phyloP scores from a whole-genome alignment of 2,113 vertebrate genomes.

The Anser cygnoides region DNA sequence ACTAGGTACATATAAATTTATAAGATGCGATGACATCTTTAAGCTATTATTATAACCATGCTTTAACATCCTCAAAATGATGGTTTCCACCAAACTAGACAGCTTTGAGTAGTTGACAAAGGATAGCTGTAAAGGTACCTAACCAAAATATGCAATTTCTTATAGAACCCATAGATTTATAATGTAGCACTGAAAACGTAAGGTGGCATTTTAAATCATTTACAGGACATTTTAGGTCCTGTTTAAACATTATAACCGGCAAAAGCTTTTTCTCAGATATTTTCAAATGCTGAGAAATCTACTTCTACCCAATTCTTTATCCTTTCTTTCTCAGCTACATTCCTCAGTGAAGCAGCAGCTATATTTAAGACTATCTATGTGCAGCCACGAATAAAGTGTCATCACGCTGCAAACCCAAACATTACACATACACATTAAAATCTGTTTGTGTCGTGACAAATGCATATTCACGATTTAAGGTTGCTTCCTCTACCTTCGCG shows the following conservation, averaged over 20 bases:
- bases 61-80: neutral
- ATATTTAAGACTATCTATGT: fast-evolving
- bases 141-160: fast-evolving
- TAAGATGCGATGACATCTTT: neutral
- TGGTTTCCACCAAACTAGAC: neutral
- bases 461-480: fast-evolving
- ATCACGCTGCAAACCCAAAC: neutral
- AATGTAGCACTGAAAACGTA: neutral
- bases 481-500: neutral
- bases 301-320: neutral
- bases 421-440: neutral
- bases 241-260: neutral
- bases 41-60: neutral
- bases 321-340: neutral
- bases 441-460: neutral
- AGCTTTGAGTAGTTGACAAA: neutral
- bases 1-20: neutral
- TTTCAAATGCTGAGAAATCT: neutral
- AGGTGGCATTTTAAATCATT: neutral
- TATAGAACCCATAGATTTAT: neutral
- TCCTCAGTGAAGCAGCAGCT: neutral
- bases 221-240: neutral
- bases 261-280: neutral
- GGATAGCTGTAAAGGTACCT: fast-evolving
- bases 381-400: neutral